These are phyloP conservation scores for Pogonophryne albipinna DNA, from an alignment of 2,797 vertebrate species.

Conservation along the genomic window DNA sequence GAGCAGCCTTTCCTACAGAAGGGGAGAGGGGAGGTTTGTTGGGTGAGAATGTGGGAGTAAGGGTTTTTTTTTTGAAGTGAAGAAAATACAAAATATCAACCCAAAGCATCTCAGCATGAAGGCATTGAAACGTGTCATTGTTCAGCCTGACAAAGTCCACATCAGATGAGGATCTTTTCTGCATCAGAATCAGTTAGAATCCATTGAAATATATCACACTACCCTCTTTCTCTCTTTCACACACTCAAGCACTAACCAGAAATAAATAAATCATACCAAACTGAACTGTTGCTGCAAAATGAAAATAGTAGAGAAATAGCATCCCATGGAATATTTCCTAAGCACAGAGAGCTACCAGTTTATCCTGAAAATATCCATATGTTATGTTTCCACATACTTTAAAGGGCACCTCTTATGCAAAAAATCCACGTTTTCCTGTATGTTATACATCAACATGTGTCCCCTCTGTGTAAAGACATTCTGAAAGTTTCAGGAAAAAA, in stretches of 20 bases:
- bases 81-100: slow-evolving; percentile 45
- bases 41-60: slow-evolving; percentile 3
- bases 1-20: slow-evolving; percentile 91
- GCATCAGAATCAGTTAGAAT: slow-evolving; percentile 20
- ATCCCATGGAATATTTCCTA: neutral
- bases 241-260: slow-evolving; percentile 13
- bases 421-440: no score
- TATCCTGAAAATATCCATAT: neutral
- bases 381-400: neutral
- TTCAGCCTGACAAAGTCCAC: slow-evolving; percentile 25
- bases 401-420: no score
- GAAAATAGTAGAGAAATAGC: neutral
- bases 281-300: slow-evolving; percentile 1
- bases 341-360: neutral
- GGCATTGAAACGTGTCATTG: slow-evolving; percentile 33
- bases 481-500: no score
- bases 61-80: slow-evolving; percentile 22
- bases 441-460: no score
- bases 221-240: neutral
- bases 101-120: slow-evolving; percentile 31
- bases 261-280: slow-evolving; percentile 12
- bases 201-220: slow-evolving; percentile 37
- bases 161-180: slow-evolving; percentile 25
- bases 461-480: no score
- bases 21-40: slow-evolving; percentile 22